Base-by-base conservation (phyloP, 2,113 vertebrate species). In the Xiphias gladius region DNA sequence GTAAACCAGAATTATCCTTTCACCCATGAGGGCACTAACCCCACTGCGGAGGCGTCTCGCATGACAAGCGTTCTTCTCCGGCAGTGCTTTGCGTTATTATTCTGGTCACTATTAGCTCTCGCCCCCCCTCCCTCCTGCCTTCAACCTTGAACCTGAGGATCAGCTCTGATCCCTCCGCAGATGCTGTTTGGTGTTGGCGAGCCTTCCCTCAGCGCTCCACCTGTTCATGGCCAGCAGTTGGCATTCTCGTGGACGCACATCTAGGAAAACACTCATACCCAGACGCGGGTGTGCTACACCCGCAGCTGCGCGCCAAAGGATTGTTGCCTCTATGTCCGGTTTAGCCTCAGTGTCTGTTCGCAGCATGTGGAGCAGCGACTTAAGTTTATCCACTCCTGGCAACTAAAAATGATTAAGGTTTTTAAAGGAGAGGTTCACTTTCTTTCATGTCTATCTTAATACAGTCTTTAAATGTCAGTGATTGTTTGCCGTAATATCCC, bases 121-220 rank as follows among this genome's bases (percentile, higher is more conserved):
- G 41, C 24, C 41, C 4, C 17, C 46, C 77, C 26, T 7, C 17
- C 46, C 6, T 10, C 50, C 20, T 2, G 0, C 39, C 80, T 86
- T 76, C 87, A 82, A 87, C 85, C 86, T 84, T 82, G 86, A 88
- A 57, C 76, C 63, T 12, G 78, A 48, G 62, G 84, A 76, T 71
- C 76, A 30, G 57, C 65, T 11, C 62, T 12, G 73, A 81, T 86
- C 83, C 81, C n/a, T n/a, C 61, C 55, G 59, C 19, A 83, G 84
- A 84, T 80, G 74, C 74, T 62, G 86, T 80, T 80, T 61, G 69
- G 43, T 52, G 37, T 37, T 19, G 6, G 73, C 6, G 8, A 72
- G 73, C 76, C 69, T 37, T 39, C 79, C 39, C 67, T 69, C 78
- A 5, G 74, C 12, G 0, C 50, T 59, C 73, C 90, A 91, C 86